Conservation (phyloP, 2,113 vertebrate genomes). For the Boleophthalmus pectinirostris region DNA sequence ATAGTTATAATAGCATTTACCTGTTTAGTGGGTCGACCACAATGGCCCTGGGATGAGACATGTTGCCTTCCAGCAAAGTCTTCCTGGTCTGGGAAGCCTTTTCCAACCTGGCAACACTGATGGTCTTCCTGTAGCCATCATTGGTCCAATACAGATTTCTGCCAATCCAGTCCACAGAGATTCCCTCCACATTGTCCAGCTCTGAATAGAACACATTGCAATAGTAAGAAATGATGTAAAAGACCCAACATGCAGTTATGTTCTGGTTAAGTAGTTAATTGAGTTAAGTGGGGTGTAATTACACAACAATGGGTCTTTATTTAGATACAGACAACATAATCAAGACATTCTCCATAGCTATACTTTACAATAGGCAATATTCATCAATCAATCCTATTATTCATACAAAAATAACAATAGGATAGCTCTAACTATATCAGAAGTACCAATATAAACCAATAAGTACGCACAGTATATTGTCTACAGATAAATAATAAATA, state of each 20-base stretch:
- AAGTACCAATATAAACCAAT: no score
- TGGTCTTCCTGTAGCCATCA: constrained; percentile 95
- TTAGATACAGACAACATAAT: background rate
- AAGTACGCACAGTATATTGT: no score
- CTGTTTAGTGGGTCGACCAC: constrained; percentile 95
- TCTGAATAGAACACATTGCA: constrained; percentile 71
- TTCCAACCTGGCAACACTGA: constrained; percentile 92
- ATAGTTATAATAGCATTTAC: constrained; percentile 62
- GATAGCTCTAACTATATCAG: no score
- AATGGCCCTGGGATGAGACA: constrained; percentile 96
- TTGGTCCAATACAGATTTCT: constrained; percentile 99
- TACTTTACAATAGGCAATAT: background rate
- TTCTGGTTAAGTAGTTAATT: background rate
- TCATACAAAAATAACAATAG: background rate
- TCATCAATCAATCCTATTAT: background rate
- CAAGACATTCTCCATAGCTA: no score
- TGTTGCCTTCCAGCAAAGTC: constrained; percentile 92
- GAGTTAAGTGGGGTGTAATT: no score
- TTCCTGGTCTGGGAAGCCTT: constrained; percentile 91
- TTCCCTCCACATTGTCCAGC: constrained; percentile 97
- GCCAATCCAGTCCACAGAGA: constrained; percentile 98
- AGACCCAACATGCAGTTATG: background rate
- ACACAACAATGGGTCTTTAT: background rate
- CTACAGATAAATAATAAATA: no score
- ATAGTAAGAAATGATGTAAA: background rate